Evolutionary conservation across 2,797 vertebrate species (phyloP), one percentile per base, ranked within the genome.

Genomic region (Muscicapa striata): DNA sequence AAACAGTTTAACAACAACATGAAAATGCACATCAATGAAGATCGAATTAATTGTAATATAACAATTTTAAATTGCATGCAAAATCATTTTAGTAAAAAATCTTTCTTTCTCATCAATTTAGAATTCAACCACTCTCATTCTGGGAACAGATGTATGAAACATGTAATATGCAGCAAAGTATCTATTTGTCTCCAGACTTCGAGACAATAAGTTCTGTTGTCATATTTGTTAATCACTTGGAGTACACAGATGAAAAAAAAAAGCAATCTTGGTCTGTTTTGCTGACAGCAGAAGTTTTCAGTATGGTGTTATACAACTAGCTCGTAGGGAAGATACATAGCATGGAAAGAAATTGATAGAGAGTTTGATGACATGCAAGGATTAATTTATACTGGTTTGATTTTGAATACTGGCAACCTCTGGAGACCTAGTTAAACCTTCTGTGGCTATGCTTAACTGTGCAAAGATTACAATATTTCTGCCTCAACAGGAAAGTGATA

Each of bases 401-500:
- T 79, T 81, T 81, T n/a, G 38, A 87, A 74, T 24, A 57, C 19
- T 43, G 59, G 68, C 57, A 84, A 38, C 30, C 57, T 75, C 51
- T 0, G 2, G 73, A 87, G 84, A 84, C 20, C 24, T 40, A 83
- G 64, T 62, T 81, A 84, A 93, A 77, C 21, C 21, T 85, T 75
- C 57, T 58, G 52, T 24, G 87, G 62, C 64, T 77, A 41, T 58
- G 54, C 79, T 70, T 81, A 94, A 72, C 76, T 45, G 48, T 63
- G 73, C 61, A 85, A 69, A 67, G 41, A 68, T 62, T 70, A 89
- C 66, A 85, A 11, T 74, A 83, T 62, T 93, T 89, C 87, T 67
- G 61, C 52, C 93, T 92, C 87, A 86, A 58, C 4, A 49, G 58
- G 51, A 72, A 89, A 89, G 27, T 85, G 78, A 81, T 87, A 92